Conservation (phyloP, 2,113 vertebrate genomes). For the Ahaetulla prasina region DNA sequence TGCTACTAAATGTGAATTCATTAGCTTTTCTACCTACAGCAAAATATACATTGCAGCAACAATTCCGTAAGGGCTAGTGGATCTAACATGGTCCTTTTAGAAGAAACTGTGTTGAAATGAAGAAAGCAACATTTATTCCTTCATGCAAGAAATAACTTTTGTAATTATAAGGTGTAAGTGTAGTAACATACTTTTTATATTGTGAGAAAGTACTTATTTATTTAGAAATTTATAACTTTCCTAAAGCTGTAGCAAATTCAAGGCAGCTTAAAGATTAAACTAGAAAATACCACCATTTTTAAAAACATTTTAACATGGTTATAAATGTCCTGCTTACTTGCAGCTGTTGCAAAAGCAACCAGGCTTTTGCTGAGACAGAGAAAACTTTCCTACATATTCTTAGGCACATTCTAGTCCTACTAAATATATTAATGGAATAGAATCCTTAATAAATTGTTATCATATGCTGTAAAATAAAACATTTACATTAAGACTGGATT, state of each 20-base stretch:
- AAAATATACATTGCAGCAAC: neutral
- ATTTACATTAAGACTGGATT: neutral
- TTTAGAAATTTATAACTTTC: neutral
- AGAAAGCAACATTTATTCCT: neutral
- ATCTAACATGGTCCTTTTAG: neutral
- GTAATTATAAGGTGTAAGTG: neutral
- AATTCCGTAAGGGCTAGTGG: neutral
- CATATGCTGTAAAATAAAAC: neutral
- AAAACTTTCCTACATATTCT: conserved; percentile 31
- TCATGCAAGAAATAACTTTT: neutral
- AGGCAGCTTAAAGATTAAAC: neutral
- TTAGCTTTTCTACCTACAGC: neutral
- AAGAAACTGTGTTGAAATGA: neutral
- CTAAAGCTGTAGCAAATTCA: neutral
- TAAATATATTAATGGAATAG: conserved; percentile 34
- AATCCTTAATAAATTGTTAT: neutral
- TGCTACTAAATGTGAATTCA: neutral
- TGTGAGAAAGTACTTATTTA: neutral
- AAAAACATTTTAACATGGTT: neutral
- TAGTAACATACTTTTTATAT: neutral
- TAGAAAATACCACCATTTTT: neutral
- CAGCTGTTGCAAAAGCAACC: conserved; percentile 53
- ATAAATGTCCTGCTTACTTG: conserved; percentile 18
- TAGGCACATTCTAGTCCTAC: conserved; percentile 31
- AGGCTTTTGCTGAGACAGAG: conserved; percentile 28